Evolutionary conservation across 2,113 vertebrate genomes (phyloP).

Genomic region (Phrynosoma platyrhinos): DNA sequence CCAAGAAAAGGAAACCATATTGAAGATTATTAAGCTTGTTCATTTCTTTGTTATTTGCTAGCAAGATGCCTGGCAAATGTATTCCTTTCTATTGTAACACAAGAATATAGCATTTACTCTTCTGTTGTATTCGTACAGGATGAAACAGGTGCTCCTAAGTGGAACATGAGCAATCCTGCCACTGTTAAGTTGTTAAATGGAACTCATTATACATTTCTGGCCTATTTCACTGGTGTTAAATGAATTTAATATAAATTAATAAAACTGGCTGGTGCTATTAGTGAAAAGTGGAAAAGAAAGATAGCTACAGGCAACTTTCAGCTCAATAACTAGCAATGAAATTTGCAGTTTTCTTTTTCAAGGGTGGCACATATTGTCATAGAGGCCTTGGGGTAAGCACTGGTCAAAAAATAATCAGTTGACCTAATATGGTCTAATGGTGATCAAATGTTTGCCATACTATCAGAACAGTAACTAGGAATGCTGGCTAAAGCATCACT

Average conservation of each 20-base stretch:
- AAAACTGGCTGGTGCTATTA: constrained; percentile 71
- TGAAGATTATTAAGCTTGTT: constrained; percentile 82
- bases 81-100: constrained; percentile 73
- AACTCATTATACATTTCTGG: constrained; percentile 81
- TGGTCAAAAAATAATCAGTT: neutral
- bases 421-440: neutral
- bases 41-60: constrained; percentile 81
- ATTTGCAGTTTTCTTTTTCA: constrained; percentile 15
- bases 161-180: constrained; percentile 72
- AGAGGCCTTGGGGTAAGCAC: neutral
- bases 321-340: neutral
- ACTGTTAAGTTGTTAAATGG: constrained; percentile 76
- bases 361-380: neutral
- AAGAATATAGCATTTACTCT: constrained; percentile 73
- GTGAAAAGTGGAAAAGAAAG: constrained; percentile 66
- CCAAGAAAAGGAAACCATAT: constrained; percentile 70
- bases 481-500: neutral
- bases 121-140: constrained; percentile 71
- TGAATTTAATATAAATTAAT: constrained; percentile 82
- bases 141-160: constrained; percentile 74
- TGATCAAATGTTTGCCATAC: neutral
- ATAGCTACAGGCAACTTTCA: constrained; percentile 56
- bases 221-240: constrained; percentile 81
- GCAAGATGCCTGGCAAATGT: constrained; percentile 69
- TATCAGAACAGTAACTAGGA: neutral